Evolutionary conservation across 2,888 invertebrate species (phyloP).

Genomic region (Dasypolia templi): DNA sequence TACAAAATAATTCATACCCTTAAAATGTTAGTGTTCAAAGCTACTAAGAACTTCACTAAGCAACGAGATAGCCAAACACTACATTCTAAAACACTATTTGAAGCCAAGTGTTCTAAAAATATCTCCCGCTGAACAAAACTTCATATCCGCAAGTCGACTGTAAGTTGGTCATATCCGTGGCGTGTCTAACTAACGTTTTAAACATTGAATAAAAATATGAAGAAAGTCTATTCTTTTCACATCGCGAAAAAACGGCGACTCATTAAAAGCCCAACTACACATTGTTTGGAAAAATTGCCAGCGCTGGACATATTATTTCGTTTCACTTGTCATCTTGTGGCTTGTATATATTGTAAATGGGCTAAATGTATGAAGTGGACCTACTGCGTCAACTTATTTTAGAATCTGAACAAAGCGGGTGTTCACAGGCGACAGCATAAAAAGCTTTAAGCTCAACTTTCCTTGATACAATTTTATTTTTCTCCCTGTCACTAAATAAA

Average conservation of each 20-base stretch:
- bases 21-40: neutral
- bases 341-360: neutral
- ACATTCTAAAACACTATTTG: constrained; percentile 40
- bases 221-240: constrained; percentile 18
- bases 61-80: constrained; percentile 23
- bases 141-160: constrained; percentile 60
- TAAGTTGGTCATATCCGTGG: constrained; percentile 63
- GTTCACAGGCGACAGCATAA: constrained; percentile 25
- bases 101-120: constrained; percentile 52
- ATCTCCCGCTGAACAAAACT: constrained; percentile 50
- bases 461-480: constrained; percentile 60
- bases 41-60: neutral
- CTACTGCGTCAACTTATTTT: constrained; percentile 30
- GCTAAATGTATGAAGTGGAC: neutral
- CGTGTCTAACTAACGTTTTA: constrained; percentile 56
- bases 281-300: neutral
- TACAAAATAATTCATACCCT: neutral
- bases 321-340: neutral
- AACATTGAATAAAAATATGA: constrained; percentile 1
- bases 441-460: constrained; percentile 57
- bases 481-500: constrained; percentile 39
- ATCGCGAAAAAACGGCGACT: neutral
- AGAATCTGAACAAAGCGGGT: constrained; percentile 31
- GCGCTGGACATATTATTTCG: neutral
- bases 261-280: neutral